These are phyloP conservation scores for Orius laevigatus DNA, from an alignment of 1,140 invertebrate species.

Conservation along the genomic window DNA sequence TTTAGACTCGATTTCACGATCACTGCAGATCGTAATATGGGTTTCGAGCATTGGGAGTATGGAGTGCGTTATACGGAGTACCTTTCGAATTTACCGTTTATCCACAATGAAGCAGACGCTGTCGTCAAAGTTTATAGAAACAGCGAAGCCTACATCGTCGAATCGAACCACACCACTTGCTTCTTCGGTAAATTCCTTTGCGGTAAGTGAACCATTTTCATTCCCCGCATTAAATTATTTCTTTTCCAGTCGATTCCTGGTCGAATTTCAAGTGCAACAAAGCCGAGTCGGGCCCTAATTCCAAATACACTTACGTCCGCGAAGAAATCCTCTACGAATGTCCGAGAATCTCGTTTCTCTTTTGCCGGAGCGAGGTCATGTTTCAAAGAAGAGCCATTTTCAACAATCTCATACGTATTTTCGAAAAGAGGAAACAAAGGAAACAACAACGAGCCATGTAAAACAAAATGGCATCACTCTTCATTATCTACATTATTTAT, in stretches of 20 bases:
- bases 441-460: too few relatives aligned
- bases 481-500: too few relatives aligned
- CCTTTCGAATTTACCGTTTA: slow-evolving; percentile 42
- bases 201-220: slow-evolving; percentile 30
- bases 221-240: background rate
- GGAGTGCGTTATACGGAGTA: slow-evolving; percentile 45
- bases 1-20: slow-evolving; percentile 42
- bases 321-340: background rate
- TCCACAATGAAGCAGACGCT: slow-evolving; percentile 36
- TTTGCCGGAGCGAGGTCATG: slow-evolving; percentile 1
- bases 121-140: slow-evolving; percentile 38
- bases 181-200: slow-evolving; percentile 38
- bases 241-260: background rate
- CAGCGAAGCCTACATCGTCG: slow-evolving; percentile 32
- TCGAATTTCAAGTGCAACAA: background rate
- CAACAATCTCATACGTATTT: background rate
- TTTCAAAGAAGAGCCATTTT: background rate
- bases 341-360: background rate
- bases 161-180: slow-evolving; percentile 44
- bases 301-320: background rate
- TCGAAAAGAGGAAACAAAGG: too few relatives aligned
- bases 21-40: slow-evolving; percentile 37
- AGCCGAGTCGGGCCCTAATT: too few relatives aligned
- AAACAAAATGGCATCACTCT: too few relatives aligned
- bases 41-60: slow-evolving; percentile 52